Evolutionary conservation across 2,888 invertebrate species (phyloP).

Genomic region (Himalopsyche kuldschensis): DNA sequence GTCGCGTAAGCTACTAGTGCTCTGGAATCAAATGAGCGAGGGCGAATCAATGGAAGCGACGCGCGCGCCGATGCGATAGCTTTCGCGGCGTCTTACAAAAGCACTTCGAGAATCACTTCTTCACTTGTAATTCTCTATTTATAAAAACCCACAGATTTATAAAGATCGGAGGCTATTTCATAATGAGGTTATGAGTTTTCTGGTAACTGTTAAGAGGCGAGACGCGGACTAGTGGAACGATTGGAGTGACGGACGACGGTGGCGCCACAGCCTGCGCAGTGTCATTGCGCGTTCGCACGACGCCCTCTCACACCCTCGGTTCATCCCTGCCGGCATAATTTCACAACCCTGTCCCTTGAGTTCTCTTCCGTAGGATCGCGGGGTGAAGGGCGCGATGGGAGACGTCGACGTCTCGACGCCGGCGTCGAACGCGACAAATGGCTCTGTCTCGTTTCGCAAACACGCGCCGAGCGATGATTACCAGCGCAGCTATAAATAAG

Average conservation of each 20-base stretch:
- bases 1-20: slow-evolving; percentile 1
- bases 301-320: slow-evolving; percentile 40
- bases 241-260: slow-evolving; percentile 28
- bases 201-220: background rate
- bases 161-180: background rate
- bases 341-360: slow-evolving; percentile 42
- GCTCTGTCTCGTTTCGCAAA: background rate
- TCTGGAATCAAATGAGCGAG: background rate
- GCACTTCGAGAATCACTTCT: background rate
- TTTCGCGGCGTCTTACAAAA: background rate
- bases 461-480: background rate
- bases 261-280: slow-evolving; percentile 29
- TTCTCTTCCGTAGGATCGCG: slow-evolving; percentile 43
- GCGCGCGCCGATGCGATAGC: background rate
- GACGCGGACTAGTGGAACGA: slow-evolving; percentile 13
- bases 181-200: background rate
- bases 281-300: slow-evolving; percentile 38
- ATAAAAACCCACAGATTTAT: background rate
- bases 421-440: slow-evolving; percentile 18
- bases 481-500: background rate
- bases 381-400: slow-evolving; percentile 33
- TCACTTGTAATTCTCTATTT: background rate
- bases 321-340: slow-evolving; percentile 14
- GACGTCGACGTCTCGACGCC: slow-evolving; percentile 40
- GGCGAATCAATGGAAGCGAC: background rate